Base-by-base conservation (phyloP, 2,113 vertebrate species). In the Axis porcinus region DNA sequence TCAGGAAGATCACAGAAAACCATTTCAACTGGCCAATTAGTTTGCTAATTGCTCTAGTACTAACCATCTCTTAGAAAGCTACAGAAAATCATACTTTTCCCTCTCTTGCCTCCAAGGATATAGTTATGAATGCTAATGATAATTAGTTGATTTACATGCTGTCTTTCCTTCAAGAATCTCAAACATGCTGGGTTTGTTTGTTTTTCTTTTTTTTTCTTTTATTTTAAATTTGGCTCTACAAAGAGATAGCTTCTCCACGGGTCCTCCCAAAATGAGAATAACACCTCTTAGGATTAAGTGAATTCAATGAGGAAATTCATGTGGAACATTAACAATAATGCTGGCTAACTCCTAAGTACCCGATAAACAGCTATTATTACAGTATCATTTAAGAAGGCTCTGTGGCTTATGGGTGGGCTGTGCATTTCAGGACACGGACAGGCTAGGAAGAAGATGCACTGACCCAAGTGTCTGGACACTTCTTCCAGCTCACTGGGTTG, bases 151-250 rank as follows among this genome's bases (percentile, higher is more conserved):
- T 96, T 95, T 98, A 93, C 91, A 89, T 79, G 97, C 92, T 97
- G 79, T 93, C 95, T 98, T 97, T 97, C 84, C 88, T 96, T 94
- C 70, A 94, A 97, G 93, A 95, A 86, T 76, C 54, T 93, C 62
- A 95, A 89, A 81, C 88, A 94, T 96, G 97, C 91, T 97, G 94
- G 78, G 92, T 94, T 96, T 96, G 67, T 98, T 98, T 97, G 90
- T 40, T 70, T 67, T 3, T 64, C 88, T 95, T 97, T 91, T 96
- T 97, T 92, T 83, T 91, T 62, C 84, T 94, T 91, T 86, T 67
- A 64, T 86, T 97, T 97, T 91, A 95, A 97, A 97, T 95, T 95
- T 96, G 86, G 57, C 74, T 90, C 86, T 87, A 55, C 45, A 58
- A 90, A 97, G 92, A 95, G 95, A 94, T 85, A 90, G 82, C 50